Base-by-base conservation (phyloP, 1,140 invertebrate genomes). In the Drosophila mojavensis region DNA sequence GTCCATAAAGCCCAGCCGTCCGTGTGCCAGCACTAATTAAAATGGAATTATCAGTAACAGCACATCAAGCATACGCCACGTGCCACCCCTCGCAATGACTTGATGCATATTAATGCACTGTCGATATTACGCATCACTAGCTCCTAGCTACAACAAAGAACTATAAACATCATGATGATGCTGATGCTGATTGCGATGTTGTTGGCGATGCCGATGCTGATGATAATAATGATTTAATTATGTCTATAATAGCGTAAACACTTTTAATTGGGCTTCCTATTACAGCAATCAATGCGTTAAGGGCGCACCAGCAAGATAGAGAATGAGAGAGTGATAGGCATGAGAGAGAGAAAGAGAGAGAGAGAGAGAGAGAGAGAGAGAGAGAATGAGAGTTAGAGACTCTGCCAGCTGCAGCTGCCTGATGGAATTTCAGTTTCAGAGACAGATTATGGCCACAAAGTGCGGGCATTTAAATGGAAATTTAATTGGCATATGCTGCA, bases 201-300 rank as follows among this genome's bases (percentile, higher is more conserved):
- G 71, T 41, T 47, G 80, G 45, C 43, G 48, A 36, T 47, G 9
- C 45, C 53, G 66, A 51, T 17, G 47, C 36, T 41, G 15, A 58
- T 45, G 33, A 60, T 56, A 24, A 56, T 15, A 60, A 54, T 48
- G 63, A 63, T 67, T 54, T 82, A 83, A 86, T 86, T 89, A 83
- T 56, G 80, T 79, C 65, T 70, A 83, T 68, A 67, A 61, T 41
- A 79, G 80, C 84, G 80, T 89, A 89, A 83, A 89, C 77, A 78
- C 65, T 80, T 88, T 89, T 89, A 88, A 88, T 88, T 88, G 79
- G 80, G 48, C 76, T 78, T 73, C 79, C 73, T 73, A 86, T 86
- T 79, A 66, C 65, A 48, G 62, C 83, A 83, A 88, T 80, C 83
- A 89, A 73, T 64, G 51, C 55, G 68, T 61, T 41, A 68, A 63